phyloP scores from a whole-genome alignment of 2,113 vertebrate species.

The Naja naja region DNA sequence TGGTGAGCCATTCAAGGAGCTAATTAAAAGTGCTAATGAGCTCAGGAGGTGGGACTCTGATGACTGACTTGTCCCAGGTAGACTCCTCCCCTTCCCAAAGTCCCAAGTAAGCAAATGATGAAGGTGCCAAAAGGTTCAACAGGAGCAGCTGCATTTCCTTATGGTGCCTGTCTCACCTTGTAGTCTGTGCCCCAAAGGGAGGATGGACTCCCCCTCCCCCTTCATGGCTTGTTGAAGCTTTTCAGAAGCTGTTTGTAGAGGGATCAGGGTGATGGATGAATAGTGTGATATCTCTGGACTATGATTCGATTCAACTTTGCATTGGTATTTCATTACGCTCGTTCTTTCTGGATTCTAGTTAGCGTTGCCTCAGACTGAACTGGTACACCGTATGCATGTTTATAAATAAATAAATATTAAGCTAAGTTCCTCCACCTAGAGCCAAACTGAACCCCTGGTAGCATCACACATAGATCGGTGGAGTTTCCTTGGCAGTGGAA shows the following conservation, averaged over 20 bases:
- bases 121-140: background rate
- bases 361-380: background rate
- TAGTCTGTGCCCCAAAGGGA: background rate
- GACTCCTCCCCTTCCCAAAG: background rate
- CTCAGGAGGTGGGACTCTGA: background rate
- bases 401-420: background rate
- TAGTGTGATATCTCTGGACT: background rate
- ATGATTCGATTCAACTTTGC: background rate
- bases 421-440: background rate
- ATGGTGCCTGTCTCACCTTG: background rate
- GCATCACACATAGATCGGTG: background rate
- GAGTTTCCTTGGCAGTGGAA: background rate
- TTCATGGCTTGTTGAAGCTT: background rate
- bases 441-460: background rate
- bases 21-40: background rate
- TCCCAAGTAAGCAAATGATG: background rate
- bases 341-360: background rate
- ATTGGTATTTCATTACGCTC: background rate
- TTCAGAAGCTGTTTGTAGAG: background rate
- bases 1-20: too few species aligned
- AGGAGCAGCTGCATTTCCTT: background rate
- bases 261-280: background rate
- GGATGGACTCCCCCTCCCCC: background rate
- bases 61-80: background rate
- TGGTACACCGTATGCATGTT: background rate